Percentiles rank a stretch among this genome's conserved stretches.
Evolutionary conservation across 1,140 invertebrate species (phyloP).

Genomic region (Pseudomyrmex sp.): DNA sequence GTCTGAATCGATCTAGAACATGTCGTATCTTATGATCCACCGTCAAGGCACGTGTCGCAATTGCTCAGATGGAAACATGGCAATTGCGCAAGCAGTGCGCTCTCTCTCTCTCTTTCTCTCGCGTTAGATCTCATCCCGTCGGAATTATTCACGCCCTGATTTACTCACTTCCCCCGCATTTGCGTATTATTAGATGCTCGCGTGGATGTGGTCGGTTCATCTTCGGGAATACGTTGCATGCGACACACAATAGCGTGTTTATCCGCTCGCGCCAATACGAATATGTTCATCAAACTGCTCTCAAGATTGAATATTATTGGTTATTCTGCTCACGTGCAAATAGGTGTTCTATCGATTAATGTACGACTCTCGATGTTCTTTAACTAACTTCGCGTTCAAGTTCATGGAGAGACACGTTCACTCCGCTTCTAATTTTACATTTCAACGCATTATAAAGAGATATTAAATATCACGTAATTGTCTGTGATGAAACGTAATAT

Average conservation of each 20-base stretch:
- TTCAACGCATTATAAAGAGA: no score
- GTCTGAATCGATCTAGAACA: not conserved
- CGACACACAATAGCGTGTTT: slow-evolving; percentile 1
- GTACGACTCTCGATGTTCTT: not conserved
- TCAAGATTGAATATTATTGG: slow-evolving; percentile 26
- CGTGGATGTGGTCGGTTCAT: slow-evolving; percentile 34
- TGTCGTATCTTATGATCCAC: not conserved
- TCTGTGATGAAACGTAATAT: no score
- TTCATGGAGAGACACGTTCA: not conserved
- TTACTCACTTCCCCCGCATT: slow-evolving; percentile 30
- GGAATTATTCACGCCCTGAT: not conserved
- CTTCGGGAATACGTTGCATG: slow-evolving; percentile 35
- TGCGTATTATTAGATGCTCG: slow-evolving; percentile 16
- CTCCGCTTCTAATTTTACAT: not conserved
- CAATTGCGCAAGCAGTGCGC: no score
- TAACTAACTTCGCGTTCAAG: slow-evolving; percentile 9
- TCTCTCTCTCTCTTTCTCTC: no score
- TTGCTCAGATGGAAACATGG: not conserved
- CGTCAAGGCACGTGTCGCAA: not conserved
- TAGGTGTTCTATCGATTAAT: not conserved
- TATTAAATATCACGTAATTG: no score
- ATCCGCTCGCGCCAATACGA: slow-evolving; percentile 2
- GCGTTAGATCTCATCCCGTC: not conserved
- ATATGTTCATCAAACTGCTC: slow-evolving; percentile 1
- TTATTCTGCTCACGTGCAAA: not conserved